These are phyloP conservation scores for Cyprinodon diabolis DNA, from an alignment of 2,797 vertebrate species.

Conservation along the genomic window DNA sequence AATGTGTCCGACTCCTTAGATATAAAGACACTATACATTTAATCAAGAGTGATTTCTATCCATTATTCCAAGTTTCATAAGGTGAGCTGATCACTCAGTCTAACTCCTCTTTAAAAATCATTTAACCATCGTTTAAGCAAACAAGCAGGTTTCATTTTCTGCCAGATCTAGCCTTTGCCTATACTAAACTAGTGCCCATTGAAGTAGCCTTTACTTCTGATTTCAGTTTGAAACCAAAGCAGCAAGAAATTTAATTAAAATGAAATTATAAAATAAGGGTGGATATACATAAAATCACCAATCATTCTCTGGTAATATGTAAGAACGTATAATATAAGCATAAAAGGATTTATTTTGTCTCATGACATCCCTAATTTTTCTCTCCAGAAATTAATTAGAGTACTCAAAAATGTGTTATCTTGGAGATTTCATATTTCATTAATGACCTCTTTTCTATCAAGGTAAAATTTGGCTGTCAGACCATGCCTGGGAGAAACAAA, in stretches of 20 bases:
- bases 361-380: constrained; percentile 28
- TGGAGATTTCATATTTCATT: constrained; percentile 6
- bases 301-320: background rate
- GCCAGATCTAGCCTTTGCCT: constrained; percentile 63
- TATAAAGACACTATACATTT: constrained; percentile 26
- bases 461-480: constrained; percentile 36
- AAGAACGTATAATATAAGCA: background rate
- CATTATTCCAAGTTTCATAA: constrained; percentile 44
- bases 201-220: constrained; percentile 76
- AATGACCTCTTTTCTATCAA: constrained; percentile 42
- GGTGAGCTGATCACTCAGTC: constrained; percentile 63
- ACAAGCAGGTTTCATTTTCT: constrained; percentile 49
- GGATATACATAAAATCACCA: background rate
- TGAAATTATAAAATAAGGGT: background rate
- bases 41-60: constrained; percentile 28
- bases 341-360: background rate
- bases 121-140: constrained; percentile 22
- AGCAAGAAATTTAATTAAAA: constrained; percentile 13
- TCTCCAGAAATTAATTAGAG: constrained; percentile 19
- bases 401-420: constrained; percentile 20
- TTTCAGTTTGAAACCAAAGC: constrained; percentile 53
- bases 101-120: constrained; percentile 10
- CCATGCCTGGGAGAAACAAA: constrained; percentile 35
- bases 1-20: constrained; percentile 37
- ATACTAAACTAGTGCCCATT: constrained; percentile 73